Base-by-base conservation (phyloP, 2,113 vertebrate genomes). In the Rhabdomys dilectus region DNA sequence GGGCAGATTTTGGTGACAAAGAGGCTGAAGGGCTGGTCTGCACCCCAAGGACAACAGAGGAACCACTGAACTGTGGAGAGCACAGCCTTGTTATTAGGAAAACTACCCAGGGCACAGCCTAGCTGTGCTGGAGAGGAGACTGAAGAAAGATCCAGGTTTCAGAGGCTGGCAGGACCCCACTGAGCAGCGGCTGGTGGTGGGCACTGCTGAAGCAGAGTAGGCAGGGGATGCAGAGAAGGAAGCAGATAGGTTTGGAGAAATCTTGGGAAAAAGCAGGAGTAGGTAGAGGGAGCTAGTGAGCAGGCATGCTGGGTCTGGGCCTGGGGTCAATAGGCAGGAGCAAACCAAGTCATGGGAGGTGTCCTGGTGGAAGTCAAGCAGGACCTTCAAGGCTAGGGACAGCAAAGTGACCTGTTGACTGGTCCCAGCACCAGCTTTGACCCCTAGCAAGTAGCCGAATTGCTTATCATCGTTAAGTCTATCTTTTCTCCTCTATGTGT, bases 381-480 rank as follows among this genome's bases (percentile, higher is more conserved):
- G 0, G 22, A 48, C 13, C 51, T 60, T 62, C 24, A 1, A 11
- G 85, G 48, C 51, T 88, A 56, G 36, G n/a, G 60, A 31, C 31
- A 56, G 31, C 12, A 24, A 53, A 82, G 51, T 26, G 29, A 16
- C 62, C 26, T 1, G 0, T 73, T 24, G 8, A 36, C 48, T 34
- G 73, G 29, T 7, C 17, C n/a, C 39, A 31, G n/a, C 1, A 12
- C n/a, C 60, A 72, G 58, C 5, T n/a, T 82, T 56, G 73, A 19
- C 4, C n/a, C 13, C 15, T 2, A n/a, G 13, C 21, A 56, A 70
- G 48, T 26, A 22, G 31, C 58, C 42, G 2, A 1, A 1, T 26
- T 3, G 22, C 86, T 39, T 29, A 29, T 5, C 0, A 34, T 12
- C 0, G 0, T 29, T 89, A 60, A 3, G 19, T 13, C 19, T 4